Percentiles rank a stretch among this genome's conserved stretches.
Evolutionary conservation across 2,797 vertebrate genomes (phyloP).

Genomic region (Micrastur ruficollis): DNA sequence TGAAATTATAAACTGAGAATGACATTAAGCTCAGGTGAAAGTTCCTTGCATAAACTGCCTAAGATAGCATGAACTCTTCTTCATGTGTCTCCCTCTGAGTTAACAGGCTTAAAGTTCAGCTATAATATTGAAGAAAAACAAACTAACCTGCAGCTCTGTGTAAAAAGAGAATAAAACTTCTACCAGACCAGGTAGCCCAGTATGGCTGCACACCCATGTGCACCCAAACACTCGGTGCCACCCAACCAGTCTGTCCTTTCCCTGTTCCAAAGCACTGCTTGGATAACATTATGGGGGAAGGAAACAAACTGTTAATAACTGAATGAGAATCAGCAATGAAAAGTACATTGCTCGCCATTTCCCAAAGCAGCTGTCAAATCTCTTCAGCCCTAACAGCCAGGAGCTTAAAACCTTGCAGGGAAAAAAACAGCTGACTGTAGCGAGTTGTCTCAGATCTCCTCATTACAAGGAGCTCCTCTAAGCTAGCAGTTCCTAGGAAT

Average conservation of each 20-base stretch:
- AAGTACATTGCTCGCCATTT: neutral
- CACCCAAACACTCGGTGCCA: neutral
- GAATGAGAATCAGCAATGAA: neutral
- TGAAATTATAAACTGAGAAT: constrained; percentile 19
- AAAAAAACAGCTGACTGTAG: neutral
- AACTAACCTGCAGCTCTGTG: neutral
- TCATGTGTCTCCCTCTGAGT: neutral
- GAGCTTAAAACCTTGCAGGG: neutral
- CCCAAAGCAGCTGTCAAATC: constrained; percentile 7
- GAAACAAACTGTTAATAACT: neutral
- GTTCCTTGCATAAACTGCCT: neutral
- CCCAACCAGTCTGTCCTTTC: neutral
- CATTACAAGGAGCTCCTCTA: neutral
- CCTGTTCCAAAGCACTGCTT: neutral
- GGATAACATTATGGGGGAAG: neutral
- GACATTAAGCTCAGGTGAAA: neutral
- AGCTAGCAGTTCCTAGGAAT: neutral
- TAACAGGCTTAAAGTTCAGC: neutral
- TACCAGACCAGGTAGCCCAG: neutral
- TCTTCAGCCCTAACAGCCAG: neutral
- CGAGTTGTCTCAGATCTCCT: neutral
- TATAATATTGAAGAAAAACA: neutral
- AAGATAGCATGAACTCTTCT: neutral
- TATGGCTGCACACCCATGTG: neutral
- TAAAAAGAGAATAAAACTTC: neutral